Evolutionary conservation across 2,888 invertebrate species (phyloP).

Genomic region (Liopterus haemorrhoidalis): DNA sequence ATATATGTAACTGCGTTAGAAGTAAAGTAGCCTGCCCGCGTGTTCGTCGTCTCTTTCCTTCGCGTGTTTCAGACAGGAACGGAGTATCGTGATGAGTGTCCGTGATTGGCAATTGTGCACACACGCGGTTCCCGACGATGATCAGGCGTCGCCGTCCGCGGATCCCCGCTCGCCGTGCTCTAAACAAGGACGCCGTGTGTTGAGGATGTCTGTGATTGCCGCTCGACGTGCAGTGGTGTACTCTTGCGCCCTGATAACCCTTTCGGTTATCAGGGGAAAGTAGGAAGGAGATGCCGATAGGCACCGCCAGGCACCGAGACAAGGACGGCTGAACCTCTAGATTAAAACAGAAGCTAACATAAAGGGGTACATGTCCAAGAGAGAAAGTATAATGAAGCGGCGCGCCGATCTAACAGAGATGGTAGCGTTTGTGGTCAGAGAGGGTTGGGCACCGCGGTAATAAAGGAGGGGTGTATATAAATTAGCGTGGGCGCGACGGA

Average conservation of each 20-base stretch:
- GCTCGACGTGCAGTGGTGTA: slow-evolving; percentile 39
- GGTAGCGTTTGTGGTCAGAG: slow-evolving; percentile 61
- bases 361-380: slow-evolving; percentile 44
- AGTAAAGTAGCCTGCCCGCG: slow-evolving; percentile 35
- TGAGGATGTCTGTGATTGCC: slow-evolving; percentile 28
- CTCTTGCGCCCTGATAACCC: slow-evolving; percentile 48
- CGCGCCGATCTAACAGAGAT: slow-evolving; percentile 52
- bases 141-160: slow-evolving; percentile 39
- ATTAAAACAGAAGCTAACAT: slow-evolving; percentile 46
- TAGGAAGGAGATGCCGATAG: slow-evolving; percentile 37
- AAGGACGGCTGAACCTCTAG: slow-evolving; percentile 40
- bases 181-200: slow-evolving; percentile 39
- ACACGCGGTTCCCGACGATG: slow-evolving; percentile 40
- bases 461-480: slow-evolving; percentile 61
- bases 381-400: slow-evolving; percentile 46
- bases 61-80: slow-evolving; percentile 41
- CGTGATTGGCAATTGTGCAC: slow-evolving; percentile 41
- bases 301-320: slow-evolving; percentile 43
- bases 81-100: slow-evolving; percentile 37
- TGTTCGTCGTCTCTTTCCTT: slow-evolving; percentile 38
- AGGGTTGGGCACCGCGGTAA: slow-evolving; percentile 63
- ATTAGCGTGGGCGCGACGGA: slow-evolving; percentile 49
- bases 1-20: slow-evolving; percentile 35
- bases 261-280: slow-evolving; percentile 46
- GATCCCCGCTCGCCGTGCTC: slow-evolving; percentile 12